Evolutionary conservation across 2,113 vertebrate genomes (phyloP).

Genomic region (Colinus virginianus): DNA sequence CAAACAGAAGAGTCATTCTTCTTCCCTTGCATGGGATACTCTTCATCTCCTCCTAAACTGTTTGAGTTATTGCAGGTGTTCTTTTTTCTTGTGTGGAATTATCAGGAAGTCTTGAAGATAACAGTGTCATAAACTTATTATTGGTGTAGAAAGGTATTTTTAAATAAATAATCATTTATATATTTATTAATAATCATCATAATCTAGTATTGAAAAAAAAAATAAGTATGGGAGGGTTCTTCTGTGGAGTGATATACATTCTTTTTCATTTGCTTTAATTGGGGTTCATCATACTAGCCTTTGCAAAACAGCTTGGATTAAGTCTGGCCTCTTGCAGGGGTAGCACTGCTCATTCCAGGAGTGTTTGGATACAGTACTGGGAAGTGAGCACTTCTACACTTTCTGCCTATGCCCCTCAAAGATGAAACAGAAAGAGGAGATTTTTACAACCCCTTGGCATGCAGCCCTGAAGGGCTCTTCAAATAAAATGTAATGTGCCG

Average conservation of each 20-base stretch:
- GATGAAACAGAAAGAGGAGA: background rate
- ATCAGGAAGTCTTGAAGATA: background rate
- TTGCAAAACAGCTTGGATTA: background rate
- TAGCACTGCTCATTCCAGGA: fast-evolving
- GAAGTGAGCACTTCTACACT: background rate
- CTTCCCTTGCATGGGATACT: background rate
- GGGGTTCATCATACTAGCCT: background rate
- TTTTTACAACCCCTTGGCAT: background rate
- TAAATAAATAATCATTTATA: background rate
- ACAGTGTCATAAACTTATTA: background rate
- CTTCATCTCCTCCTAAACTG: background rate
- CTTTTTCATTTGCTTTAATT: background rate
- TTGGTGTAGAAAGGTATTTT: background rate
- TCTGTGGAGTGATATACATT: background rate
- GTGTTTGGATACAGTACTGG: fast-evolving
- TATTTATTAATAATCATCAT: background rate
- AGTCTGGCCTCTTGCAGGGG: background rate
- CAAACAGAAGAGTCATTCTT: background rate
- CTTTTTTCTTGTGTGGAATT: background rate
- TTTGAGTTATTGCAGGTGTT: background rate
- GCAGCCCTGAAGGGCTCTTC: background rate
- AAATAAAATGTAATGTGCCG: fast-evolving
- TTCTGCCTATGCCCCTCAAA: background rate
- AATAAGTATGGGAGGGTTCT: background rate
- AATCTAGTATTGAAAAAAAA: background rate